These are phyloP conservation scores for Benitochromis conjunctus DNA, from an alignment of 2,113 vertebrate species.

Conservation along the genomic window DNA sequence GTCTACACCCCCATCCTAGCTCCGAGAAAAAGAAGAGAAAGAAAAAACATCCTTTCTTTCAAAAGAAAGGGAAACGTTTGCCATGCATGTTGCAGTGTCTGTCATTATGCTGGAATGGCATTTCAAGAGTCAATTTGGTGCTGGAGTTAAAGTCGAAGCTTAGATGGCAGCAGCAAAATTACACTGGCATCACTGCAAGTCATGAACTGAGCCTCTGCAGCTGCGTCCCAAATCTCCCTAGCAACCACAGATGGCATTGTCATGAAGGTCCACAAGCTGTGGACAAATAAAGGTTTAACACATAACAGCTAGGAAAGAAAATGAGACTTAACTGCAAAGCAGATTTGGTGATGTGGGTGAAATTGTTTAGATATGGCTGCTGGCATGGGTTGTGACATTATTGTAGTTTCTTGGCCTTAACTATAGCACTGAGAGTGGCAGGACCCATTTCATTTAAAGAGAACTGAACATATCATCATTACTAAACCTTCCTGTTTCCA, in stretches of 20 bases:
- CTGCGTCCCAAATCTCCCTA: slow-evolving; percentile 43
- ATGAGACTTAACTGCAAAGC: neutral
- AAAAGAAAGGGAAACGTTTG: neutral
- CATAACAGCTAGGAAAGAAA: neutral
- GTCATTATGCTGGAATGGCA: neutral
- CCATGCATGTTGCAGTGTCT: neutral
- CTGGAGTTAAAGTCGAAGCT: slow-evolving; percentile 7
- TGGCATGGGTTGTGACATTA: neutral
- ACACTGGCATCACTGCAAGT: slow-evolving; percentile 37
- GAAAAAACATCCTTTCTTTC: neutral
- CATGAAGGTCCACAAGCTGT: slow-evolving; percentile 22
- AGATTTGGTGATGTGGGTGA: neutral
- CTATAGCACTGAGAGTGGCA: neutral
- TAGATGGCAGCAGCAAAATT: slow-evolving; percentile 31
- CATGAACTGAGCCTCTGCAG: slow-evolving; percentile 36
- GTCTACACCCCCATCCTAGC: neutral
- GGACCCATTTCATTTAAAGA: neutral
- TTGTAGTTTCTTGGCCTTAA: neutral
- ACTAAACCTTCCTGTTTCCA: neutral
- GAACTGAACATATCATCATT: neutral
- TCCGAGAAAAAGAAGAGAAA: neutral
- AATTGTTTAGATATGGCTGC: neutral
- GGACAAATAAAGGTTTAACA: slow-evolving; percentile 29
- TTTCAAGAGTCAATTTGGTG: slow-evolving; percentile 1
- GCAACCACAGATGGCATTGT: slow-evolving; percentile 37